These are phyloP conservation scores for Oscheius myriophilus DNA, from an alignment of 2,888 invertebrate species.

Conservation along the genomic window DNA sequence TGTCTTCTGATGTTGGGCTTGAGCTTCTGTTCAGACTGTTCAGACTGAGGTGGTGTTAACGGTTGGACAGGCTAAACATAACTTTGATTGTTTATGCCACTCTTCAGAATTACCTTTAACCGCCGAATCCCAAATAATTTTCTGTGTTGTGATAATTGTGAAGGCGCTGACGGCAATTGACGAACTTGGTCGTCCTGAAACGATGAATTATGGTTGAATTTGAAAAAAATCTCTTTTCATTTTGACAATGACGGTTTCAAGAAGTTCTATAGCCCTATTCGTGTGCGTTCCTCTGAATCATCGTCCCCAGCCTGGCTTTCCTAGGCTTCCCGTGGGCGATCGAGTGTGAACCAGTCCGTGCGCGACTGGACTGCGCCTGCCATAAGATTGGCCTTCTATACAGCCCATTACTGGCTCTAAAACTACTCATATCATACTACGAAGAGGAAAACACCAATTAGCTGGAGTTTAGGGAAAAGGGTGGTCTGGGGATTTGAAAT, in stretches of 20 bases:
- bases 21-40: constrained; percentile 2
- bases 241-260: too few species aligned
- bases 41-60: constrained; percentile 13
- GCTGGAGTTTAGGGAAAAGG: too few species aligned
- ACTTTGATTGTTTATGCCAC: too few species aligned
- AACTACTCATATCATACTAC: too few species aligned
- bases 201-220: background rate
- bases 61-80: constrained; percentile 13
- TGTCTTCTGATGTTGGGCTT: constrained; percentile 13
- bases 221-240: background rate
- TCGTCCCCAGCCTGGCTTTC: constrained; percentile 22
- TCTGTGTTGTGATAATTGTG: constrained; percentile 28
- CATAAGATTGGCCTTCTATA: constrained; percentile 21
- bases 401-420: too few species aligned
- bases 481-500: too few species aligned
- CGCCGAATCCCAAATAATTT: constrained; percentile 52
- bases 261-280: too few species aligned
- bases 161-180: constrained; percentile 16
- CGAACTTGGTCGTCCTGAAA: constrained; percentile 21
- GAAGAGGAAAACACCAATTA: too few species aligned
- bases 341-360: constrained; percentile 27
- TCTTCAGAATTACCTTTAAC: constrained; percentile 47
- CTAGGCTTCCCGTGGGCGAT: constrained; percentile 26
- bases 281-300: background rate
- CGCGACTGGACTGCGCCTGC: constrained; percentile 20